Evolutionary conservation across 2,888 invertebrate species (phyloP), one percentile per base, ranked within the genome.

Genomic region (Eurytoma californica): DNA sequence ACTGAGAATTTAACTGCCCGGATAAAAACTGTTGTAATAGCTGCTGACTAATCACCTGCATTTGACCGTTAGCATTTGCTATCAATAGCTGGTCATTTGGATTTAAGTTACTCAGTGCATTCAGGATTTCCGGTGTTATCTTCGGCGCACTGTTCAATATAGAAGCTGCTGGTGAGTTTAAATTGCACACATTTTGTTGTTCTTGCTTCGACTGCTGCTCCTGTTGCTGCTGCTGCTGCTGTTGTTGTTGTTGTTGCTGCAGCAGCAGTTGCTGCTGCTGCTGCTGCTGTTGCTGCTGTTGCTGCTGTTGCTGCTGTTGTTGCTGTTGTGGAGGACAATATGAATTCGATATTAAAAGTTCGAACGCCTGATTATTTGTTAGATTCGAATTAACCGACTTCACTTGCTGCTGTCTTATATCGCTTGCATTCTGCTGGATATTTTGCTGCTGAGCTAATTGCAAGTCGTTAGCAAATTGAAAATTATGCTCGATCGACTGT

Each of bases 31-130:
- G 90, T 77, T 90, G 90, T 49, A 90, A 80, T 5, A 89, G 80
- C 61, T 90, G 90, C 66, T 90, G 90, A 80, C 90, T 90, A 39
- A 90, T 90, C 0, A 90, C 87, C 79, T 90, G 90, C 90, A 90
- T 90, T 76, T 90, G 90, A 3, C 90, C 90, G 72, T 90, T 90
- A 1, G 89, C 88, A 80, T 89, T 89, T 0, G 90, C 90, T 58
- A 90, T 90, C 30, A 90, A 76, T 51, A 90, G 70, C 75, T 90
- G 90, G 82, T 90, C 90, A 70, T 90, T 90, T 0, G 90, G 90
- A 84, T 90, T 90, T 39, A 90, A 84, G 80, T 90, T 90, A 65
- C 89, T 90, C 55, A 90, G 82, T 13, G 90, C 88, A 79, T 88
- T 90, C 18, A 90, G 80, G 75, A 90, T 90, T 81, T 90, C 90